Conservation (phyloP, 2,113 vertebrate species). For the Aspidoscelis tigris region DNA sequence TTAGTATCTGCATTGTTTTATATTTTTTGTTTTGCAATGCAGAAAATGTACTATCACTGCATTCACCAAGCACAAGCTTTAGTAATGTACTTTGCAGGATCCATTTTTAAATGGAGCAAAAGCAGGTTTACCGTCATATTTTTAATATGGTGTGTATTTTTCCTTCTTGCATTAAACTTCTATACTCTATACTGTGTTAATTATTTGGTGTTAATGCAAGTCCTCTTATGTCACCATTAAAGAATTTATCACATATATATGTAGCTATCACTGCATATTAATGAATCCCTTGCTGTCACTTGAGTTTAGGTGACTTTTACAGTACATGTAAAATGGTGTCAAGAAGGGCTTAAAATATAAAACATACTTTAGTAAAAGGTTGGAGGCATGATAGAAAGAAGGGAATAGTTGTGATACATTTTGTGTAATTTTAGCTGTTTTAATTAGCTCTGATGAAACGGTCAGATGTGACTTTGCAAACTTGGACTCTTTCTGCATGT, state of each 20-base stretch:
- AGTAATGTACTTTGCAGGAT: background rate
- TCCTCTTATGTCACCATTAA: background rate
- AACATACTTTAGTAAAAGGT: background rate
- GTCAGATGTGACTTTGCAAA: background rate
- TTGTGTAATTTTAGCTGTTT: conserved; percentile 51
- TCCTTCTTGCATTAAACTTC: background rate
- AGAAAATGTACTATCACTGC: conserved; percentile 34
- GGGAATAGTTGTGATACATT: background rate
- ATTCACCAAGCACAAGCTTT: conserved; percentile 20
- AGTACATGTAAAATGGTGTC: background rate
- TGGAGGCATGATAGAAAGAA: conserved; percentile 45
- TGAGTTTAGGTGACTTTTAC: rapidly evolving
- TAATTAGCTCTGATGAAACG: conserved; percentile 15
- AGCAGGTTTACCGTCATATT: rapidly evolving
- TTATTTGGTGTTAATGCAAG: background rate
- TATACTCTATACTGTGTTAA: background rate
- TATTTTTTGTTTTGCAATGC: conserved; percentile 42
- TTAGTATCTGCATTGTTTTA: background rate
- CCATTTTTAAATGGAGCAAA: rapidly evolving
- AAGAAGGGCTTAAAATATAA: background rate
- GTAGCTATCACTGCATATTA: background rate
- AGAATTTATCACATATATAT: background rate
- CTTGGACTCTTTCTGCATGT: too few relatives aligned
- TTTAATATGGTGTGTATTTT: background rate
- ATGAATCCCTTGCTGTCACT: rapidly evolving